phyloP scores from a whole-genome alignment of 2,888 invertebrate species.

The Panorpa germanica region DNA sequence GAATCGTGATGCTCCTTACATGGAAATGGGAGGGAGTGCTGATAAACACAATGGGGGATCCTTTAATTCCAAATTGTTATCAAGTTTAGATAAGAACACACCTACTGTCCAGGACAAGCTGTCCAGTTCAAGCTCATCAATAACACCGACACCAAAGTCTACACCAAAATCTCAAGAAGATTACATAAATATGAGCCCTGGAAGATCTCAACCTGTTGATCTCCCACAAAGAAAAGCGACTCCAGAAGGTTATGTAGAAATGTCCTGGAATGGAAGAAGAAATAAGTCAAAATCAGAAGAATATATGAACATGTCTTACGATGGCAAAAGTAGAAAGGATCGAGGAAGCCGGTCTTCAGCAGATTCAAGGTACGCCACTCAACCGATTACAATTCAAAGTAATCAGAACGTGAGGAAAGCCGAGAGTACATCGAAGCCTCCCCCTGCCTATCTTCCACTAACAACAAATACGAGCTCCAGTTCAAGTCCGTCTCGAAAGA shows the following conservation, averaged over 20 bases:
- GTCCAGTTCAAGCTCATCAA: constrained; percentile 12
- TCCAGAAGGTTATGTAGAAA: constrained; percentile 45
- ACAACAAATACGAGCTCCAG: constrained; percentile 10
- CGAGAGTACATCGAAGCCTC: constrained; percentile 9
- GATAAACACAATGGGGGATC: too few species aligned
- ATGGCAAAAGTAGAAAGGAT: constrained; percentile 17
- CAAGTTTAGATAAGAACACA: too few species aligned
- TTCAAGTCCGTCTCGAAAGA: constrained; percentile 14
- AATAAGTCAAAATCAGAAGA: constrained; percentile 21
- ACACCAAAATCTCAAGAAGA: constrained; percentile 14
- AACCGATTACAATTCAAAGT: constrained; percentile 39
- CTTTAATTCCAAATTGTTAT: too few species aligned
- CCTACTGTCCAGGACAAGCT: too few species aligned
- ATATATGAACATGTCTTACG: constrained; percentile 31
- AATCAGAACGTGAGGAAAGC: constrained; percentile 14
- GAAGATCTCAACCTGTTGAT: constrained; percentile 19
- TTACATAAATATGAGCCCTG: constrained; percentile 16
- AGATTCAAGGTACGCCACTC: constrained; percentile 30
- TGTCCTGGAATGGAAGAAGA: constrained; percentile 30
- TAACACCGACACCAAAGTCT: constrained; percentile 11
- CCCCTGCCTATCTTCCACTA: constrained; percentile 14
- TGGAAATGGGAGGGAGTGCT: too few species aligned
- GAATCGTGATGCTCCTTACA: too few species aligned
- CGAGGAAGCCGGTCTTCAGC: constrained; percentile 15
- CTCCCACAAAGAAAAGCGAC: constrained; percentile 23